These are phyloP conservation scores for Hyaena hyaena DNA, from an alignment of 2,113 vertebrate species.

Conservation along the genomic window DNA sequence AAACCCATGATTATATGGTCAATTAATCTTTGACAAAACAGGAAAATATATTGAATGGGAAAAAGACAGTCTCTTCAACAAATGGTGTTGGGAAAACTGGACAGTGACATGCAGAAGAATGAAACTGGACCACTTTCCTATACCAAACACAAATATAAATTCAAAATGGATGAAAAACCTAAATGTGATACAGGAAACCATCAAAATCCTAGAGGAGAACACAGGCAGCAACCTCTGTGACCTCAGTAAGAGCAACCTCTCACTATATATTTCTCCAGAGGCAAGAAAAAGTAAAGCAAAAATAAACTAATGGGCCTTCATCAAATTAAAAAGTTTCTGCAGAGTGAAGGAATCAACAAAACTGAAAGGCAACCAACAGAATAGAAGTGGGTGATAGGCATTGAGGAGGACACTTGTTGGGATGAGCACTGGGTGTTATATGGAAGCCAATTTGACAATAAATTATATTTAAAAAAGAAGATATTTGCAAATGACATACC, in stretches of 20 bases:
- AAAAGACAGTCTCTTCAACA: not conserved
- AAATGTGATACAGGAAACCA: not conserved
- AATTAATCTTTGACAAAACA: not conserved
- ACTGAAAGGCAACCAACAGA: not conserved
- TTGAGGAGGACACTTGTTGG: too few species aligned
- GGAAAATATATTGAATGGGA: not conserved
- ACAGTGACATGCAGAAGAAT: not conserved
- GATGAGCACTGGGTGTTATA: too few species aligned
- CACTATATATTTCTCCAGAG: not conserved
- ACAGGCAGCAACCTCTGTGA: not conserved
- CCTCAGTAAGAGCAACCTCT: not conserved
- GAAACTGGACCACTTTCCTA: not conserved
- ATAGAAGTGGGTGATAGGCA: not conserved
- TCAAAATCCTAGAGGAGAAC: not conserved
- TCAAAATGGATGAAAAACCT: not conserved
- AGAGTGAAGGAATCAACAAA: not conserved
- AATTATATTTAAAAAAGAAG: not conserved
- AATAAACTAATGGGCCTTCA: not conserved
- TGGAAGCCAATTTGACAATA: too few species aligned
- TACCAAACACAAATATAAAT: not conserved
- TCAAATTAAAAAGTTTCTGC: not conserved
- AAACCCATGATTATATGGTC: not conserved
- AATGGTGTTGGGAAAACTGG: not conserved
- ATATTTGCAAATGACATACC: not conserved
- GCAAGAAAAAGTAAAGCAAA: not conserved